phyloP scores from a whole-genome alignment of 2,797 vertebrate species.

The Hypotaenidia philippensis region DNA sequence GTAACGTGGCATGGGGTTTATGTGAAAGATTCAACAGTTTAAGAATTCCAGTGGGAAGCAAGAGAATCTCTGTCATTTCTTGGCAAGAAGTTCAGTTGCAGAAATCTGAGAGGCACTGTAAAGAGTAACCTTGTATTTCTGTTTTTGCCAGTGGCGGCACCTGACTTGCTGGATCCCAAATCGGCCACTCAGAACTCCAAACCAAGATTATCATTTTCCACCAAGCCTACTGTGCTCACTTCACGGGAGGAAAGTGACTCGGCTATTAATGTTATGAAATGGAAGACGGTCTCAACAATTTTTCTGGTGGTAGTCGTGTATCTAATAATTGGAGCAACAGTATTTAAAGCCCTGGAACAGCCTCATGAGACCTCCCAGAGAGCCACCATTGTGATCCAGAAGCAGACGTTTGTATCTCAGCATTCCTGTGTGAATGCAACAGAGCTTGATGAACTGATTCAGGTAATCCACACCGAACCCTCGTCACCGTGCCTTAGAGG shows the following conservation, averaged over 20 bases:
- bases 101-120: neutral
- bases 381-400: slow-evolving; percentile 90
- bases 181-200: slow-evolving; percentile 94
- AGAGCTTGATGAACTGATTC: slow-evolving; percentile 94
- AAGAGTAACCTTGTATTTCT: slow-evolving; percentile 65
- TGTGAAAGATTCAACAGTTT: neutral
- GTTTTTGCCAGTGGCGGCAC: slow-evolving; percentile 91
- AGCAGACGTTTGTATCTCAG: slow-evolving; percentile 89
- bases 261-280: slow-evolving; percentile 94
- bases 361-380: slow-evolving; percentile 93
- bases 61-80: neutral
- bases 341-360: slow-evolving; percentile 95
- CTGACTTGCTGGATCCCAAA: slow-evolving; percentile 98
- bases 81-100: neutral
- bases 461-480: slow-evolving; percentile 81
- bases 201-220: slow-evolving; percentile 94
- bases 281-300: slow-evolving; percentile 98
- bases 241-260: slow-evolving; percentile 90
- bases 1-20: neutral
- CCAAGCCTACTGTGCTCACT: slow-evolving; percentile 89
- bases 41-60: neutral
- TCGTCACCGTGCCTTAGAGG: neutral
- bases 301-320: slow-evolving; percentile 97
- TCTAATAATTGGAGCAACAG: slow-evolving; percentile 94
- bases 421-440: slow-evolving; percentile 93